A percentile compares a stretch with the other conserved stretches of the same genome.
Conservation (phyloP, 35 echinoderm and acorn worm species). For the Ptychodera flava region DNA sequence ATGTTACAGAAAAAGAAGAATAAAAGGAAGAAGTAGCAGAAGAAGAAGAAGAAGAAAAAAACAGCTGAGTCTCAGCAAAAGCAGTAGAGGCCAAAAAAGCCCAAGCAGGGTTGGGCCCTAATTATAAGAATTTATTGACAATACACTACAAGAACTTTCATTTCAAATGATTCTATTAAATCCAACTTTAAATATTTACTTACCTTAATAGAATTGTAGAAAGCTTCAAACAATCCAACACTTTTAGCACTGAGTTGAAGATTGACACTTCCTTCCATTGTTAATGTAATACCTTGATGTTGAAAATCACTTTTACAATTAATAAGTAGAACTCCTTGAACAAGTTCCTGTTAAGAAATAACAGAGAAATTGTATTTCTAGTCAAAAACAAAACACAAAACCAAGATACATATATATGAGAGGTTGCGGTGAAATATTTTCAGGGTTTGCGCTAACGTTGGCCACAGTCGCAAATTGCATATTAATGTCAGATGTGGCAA, state of each 20-base stretch:
- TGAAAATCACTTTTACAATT: constrained; percentile 77
- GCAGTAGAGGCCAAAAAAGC: too few species aligned
- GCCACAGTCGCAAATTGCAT: neutral
- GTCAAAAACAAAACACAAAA: too few species aligned
- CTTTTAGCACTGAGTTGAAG: constrained; percentile 92
- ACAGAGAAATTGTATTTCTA: too few species aligned
- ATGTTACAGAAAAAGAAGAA: too few species aligned
- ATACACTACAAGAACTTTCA: too few species aligned
- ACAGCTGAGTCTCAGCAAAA: too few species aligned
- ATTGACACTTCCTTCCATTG: constrained; percentile 83
- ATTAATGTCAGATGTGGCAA: neutral
- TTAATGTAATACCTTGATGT: constrained; percentile 88
- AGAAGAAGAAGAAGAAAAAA: too few species aligned
- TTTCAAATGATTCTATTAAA: too few species aligned
- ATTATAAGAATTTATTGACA: too few species aligned
- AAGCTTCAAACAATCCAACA: constrained; percentile 94
- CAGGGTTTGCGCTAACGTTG: neutral
- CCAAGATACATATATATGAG: neutral
- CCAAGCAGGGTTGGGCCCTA: too few species aligned
- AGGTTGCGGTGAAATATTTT: neutral
- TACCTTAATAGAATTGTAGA: constrained; percentile 98
- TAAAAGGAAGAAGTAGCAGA: too few species aligned
- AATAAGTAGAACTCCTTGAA: constrained; percentile 76
- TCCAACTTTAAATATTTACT: too few species aligned
- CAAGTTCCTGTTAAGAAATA: constrained; percentile 57